These are phyloP conservation scores for Zingel zingel DNA, from an alignment of 2,113 vertebrate species.

Conservation along the genomic window DNA sequence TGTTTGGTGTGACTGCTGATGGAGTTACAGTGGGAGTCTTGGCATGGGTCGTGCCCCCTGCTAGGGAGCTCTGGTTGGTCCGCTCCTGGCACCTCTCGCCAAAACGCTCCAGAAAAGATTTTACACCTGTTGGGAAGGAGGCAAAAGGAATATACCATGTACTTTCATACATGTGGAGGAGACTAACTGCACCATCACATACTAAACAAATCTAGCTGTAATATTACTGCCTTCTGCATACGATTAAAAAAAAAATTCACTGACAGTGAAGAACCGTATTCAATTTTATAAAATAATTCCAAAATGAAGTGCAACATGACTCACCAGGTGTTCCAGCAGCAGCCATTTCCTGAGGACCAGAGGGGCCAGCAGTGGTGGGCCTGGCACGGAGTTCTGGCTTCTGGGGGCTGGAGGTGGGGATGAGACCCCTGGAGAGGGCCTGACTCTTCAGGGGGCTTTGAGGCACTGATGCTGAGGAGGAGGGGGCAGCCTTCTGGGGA, in stretches of 20 bases:
- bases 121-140: constrained; percentile 81
- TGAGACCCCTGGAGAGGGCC: constrained; percentile 20
- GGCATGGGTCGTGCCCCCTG: constrained; percentile 51
- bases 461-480: constrained; percentile 25
- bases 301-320: not conserved
- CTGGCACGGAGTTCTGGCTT: constrained; percentile 66
- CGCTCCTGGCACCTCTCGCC: constrained; percentile 90
- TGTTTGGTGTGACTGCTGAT: constrained; percentile 86
- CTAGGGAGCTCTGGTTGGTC: constrained; percentile 76
- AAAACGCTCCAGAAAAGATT: constrained; percentile 95
- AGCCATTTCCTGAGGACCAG: constrained; percentile 74
- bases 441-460: constrained; percentile 55
- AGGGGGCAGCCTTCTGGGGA: constrained; percentile 30
- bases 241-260: too few relatives aligned
- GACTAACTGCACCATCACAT: not conserved
- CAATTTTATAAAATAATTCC: not conserved
- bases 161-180: not conserved
- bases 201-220: not conserved
- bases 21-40: constrained; percentile 79
- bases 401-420: constrained; percentile 59
- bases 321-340: constrained; percentile 86
- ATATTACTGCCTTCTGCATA: not conserved
- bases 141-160: not conserved
- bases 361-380: constrained; percentile 48
- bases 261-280: not conserved